These are phyloP conservation scores for Enteromius mattozi DNA, from an alignment of 2,797 vertebrate species.

Conservation along the genomic window DNA sequence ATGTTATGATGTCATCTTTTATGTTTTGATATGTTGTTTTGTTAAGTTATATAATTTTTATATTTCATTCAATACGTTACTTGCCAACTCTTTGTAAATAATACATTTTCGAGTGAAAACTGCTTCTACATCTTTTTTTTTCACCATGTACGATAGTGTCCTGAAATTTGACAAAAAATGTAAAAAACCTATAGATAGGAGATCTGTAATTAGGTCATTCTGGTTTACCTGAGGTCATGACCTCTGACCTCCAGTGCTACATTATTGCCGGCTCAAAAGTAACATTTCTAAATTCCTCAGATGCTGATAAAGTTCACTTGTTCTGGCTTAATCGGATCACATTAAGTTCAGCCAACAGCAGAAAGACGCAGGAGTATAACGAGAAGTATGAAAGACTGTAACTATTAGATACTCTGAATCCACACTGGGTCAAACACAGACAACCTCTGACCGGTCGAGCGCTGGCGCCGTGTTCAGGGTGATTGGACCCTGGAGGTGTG, in stretches of 20 bases:
- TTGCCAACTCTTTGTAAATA: no score
- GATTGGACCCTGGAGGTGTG: not conserved
- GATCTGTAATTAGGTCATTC: not conserved
- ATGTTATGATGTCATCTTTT: no score
- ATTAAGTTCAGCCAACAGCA: no score
- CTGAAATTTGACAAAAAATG: no score
- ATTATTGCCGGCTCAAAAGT: not conserved
- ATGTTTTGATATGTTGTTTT: no score
- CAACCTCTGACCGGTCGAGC: not conserved
- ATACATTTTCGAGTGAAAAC: no score
- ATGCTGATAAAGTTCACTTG: not conserved
- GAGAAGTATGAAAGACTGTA: not conserved
- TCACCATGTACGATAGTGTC: no score
- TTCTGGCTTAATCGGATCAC: not conserved
- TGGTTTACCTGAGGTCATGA: not conserved
- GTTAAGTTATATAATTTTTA: no score
- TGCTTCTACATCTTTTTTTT: no score
- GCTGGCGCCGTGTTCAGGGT: not conserved
- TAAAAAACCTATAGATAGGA: not conserved
- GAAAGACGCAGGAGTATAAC: not conserved
- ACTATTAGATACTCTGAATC: not conserved
- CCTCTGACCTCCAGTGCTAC: not conserved
- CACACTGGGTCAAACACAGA: not conserved
- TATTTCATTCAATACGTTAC: no score
- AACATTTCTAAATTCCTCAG: constrained; percentile 10